These are phyloP conservation scores for Apostichopus japonicus DNA, from an alignment of 35 echinoderm and acorn worm genomes.

Conservation along the genomic window DNA sequence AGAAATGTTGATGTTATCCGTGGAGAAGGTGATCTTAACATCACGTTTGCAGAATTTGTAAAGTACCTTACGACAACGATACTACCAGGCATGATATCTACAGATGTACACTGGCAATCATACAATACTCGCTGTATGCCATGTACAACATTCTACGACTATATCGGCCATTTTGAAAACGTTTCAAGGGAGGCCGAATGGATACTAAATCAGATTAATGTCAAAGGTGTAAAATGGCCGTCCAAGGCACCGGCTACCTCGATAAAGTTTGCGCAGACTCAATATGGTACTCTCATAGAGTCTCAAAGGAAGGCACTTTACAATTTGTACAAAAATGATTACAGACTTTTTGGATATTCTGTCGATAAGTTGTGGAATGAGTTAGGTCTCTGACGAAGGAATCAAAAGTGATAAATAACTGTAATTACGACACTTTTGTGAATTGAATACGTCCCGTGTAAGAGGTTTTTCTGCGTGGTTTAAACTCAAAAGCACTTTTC, in stretches of 20 bases:
- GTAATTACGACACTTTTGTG: too few species aligned
- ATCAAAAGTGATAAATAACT: too few species aligned
- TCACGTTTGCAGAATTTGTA: slow-evolving; percentile 81
- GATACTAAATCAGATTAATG: slow-evolving; percentile 41
- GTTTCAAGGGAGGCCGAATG: slow-evolving; percentile 55
- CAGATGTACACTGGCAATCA: slow-evolving; percentile 76
- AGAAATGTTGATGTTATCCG: not conserved
- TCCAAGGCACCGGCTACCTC: not conserved
- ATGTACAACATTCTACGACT: slow-evolving; percentile 73
- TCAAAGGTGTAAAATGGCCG: slow-evolving; percentile 7
- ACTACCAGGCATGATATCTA: not conserved
- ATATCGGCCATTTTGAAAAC: slow-evolving; percentile 84
- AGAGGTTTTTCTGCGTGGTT: too few species aligned
- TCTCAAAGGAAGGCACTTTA: slow-evolving; percentile 42
- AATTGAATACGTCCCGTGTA: too few species aligned
- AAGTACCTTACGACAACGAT: slow-evolving; percentile 54
- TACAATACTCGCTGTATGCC: slow-evolving; percentile 74
- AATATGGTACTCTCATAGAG: slow-evolving; percentile 31
- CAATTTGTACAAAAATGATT: slow-evolving; percentile 66
- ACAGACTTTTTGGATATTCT: slow-evolving; percentile 76
- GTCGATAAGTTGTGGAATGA: slow-evolving; percentile 18
- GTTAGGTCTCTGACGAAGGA: not conserved
- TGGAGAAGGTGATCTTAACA: slow-evolving; percentile 1
- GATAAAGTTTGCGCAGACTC: slow-evolving; percentile 5
- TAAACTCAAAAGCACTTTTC: too few species aligned